Percentiles rank a stretch among this genome's conserved stretches.
These are phyloP conservation scores for Leptobrachium leishanense DNA, from an alignment of 2,113 vertebrate genomes.

Conservation along the genomic window DNA sequence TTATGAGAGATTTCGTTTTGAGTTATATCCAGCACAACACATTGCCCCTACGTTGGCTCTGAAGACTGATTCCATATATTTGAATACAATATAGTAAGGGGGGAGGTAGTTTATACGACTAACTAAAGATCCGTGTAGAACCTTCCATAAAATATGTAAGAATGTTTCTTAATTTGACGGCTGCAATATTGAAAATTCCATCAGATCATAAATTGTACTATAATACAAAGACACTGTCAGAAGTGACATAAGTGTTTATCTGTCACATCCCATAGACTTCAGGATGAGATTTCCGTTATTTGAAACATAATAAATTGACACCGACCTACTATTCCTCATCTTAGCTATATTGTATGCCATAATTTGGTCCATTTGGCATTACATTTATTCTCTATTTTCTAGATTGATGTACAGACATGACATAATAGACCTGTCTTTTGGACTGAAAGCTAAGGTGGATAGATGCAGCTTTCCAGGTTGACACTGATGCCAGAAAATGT, in stretches of 20 bases:
- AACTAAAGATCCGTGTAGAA: too few relatives aligned
- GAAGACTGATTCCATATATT: not conserved
- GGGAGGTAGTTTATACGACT: too few relatives aligned
- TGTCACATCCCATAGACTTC: too few relatives aligned
- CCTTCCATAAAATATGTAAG: too few relatives aligned
- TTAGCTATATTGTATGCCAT: not conserved
- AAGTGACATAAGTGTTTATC: too few relatives aligned
- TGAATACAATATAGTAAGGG: not conserved
- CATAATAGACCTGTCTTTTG: not conserved
- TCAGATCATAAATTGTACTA: too few relatives aligned
- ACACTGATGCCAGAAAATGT: constrained; percentile 11
- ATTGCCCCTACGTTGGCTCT: not conserved
- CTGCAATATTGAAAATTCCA: too few relatives aligned
- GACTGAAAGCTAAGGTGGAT: not conserved
- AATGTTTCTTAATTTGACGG: too few relatives aligned
- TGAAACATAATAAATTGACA: too few relatives aligned
- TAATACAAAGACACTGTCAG: too few relatives aligned
- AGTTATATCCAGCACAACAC: not conserved
- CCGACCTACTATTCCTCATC: not conserved
- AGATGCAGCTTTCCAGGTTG: not conserved
- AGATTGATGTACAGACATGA: not conserved
- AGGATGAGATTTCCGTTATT: too few relatives aligned
- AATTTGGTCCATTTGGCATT: not conserved
- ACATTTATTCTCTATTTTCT: not conserved
- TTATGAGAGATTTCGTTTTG: not conserved